Conservation (phyloP, 2,888 invertebrate genomes). For the Blera fallax region DNA sequence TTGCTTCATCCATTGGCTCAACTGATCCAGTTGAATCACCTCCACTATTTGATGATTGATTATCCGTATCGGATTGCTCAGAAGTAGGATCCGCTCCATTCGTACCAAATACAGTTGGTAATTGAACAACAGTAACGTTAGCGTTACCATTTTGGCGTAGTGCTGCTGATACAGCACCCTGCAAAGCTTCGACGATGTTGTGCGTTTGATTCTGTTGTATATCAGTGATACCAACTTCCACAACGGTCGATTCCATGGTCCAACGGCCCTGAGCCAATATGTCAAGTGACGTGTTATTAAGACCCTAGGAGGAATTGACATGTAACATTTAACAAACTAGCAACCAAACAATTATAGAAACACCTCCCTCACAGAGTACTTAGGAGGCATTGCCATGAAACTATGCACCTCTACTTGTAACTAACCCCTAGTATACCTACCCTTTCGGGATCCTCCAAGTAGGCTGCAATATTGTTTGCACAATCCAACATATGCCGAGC, state of each 20-base stretch:
- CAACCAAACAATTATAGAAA: not conserved
- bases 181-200: constrained; percentile 81
- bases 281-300: constrained; percentile 81
- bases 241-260: constrained; percentile 82
- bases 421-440: constrained; percentile 68
- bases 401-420: not conserved
- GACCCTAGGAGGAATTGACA: constrained; percentile 75
- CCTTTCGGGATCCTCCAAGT: constrained; percentile 81
- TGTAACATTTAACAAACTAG: not conserved
- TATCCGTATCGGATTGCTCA: constrained; percentile 54
- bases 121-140: constrained; percentile 80
- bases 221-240: constrained; percentile 81
- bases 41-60: constrained; percentile 33
- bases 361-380: not conserved
- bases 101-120: constrained; percentile 79
- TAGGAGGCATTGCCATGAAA: not conserved
- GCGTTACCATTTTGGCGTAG: constrained; percentile 79
- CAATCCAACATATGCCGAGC: constrained; percentile 82
- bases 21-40: constrained; percentile 41
- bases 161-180: constrained; percentile 81
- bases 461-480: constrained; percentile 81
- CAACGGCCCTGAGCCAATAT: constrained; percentile 81
- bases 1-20: constrained; percentile 57
- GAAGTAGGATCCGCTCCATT: constrained; percentile 72
- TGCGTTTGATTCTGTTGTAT: constrained; percentile 79